Base-by-base conservation (phyloP, 2,113 vertebrate species). In the Cygnus atratus region DNA sequence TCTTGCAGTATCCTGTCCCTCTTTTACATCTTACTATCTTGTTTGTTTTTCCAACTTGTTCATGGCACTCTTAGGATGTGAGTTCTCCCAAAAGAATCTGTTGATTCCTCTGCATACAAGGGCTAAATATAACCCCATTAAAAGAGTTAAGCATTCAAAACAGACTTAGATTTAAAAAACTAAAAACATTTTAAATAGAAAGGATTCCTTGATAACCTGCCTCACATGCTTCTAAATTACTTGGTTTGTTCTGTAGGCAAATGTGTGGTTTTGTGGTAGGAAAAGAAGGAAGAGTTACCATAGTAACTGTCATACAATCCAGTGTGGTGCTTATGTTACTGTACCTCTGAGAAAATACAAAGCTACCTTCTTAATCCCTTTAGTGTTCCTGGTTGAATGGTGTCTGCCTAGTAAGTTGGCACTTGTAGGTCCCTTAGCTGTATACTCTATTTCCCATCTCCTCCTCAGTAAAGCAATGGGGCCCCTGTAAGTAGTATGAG, bases 271-370 rank as follows among this genome's bases (percentile, higher is more conserved):
- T 85, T 90, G 41, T 13, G 9, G 63, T 66, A 83, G 86, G 55
- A 62, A 77, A 83, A 90, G 68, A 83, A 9, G 11, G 80, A 94
- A 68, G 63, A 62, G 93, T 97, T 94, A 5, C 97, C 77, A 97
- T 97, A 77, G 97, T 39, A 97, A 97, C 97, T 90, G 88, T 93
- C 84, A 92, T 90, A 86, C 85, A 83, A 86, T 88, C 77, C 85
- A 83, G 80, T 14, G 22, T 85, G 67, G 57, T 81, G 73, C 85
- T 92, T 87, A 61, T 91, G 85, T 96, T 96, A 93, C 90, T 84
- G 76, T 94, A 74, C 92, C 74, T 93, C 84, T 84, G 96, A 96
- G 94, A 96, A 81, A 96, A 95, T 82, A 78, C 70, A 93, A 77
- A 96, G 79, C 87, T 94, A 68, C 83, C 54, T 83, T 57, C 94